Evolutionary conservation across 2,888 invertebrate genomes (phyloP).

Genomic region (Phyllotreta cruciferae): DNA sequence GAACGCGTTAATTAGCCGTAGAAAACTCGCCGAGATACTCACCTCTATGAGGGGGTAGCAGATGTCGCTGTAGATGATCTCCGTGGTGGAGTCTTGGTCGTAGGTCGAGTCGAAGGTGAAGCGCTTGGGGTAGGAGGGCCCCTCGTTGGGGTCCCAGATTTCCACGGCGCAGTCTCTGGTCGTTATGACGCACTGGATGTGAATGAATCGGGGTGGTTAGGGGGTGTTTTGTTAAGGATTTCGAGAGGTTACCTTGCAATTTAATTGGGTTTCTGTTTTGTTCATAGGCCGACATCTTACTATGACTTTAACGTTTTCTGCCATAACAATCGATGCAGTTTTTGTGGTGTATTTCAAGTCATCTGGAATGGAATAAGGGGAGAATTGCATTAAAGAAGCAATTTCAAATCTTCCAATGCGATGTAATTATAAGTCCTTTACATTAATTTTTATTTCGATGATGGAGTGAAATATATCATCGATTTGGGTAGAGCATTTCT

Average conservation of each 20-base stretch:
- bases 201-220: too few species aligned
- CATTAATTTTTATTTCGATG: too few species aligned
- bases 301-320: constrained; percentile 80
- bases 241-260: constrained; percentile 66
- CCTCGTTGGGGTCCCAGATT: constrained; percentile 70
- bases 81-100: constrained; percentile 78
- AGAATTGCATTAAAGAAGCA: not conserved
- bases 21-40: constrained; percentile 37
- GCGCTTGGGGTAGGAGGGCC: constrained; percentile 67
- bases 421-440: too few species aligned
- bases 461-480: too few species aligned
- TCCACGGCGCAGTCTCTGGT: constrained; percentile 70
- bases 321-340: constrained; percentile 49
- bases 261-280: constrained; percentile 72
- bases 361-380: constrained; percentile 36
- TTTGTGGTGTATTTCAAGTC: constrained; percentile 32
- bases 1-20: not conserved
- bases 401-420: too few species aligned
- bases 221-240: constrained; percentile 4
- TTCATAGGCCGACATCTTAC: constrained; percentile 89
- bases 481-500: not conserved
- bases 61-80: constrained; percentile 86
- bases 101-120: constrained; percentile 90
- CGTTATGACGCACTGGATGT: constrained; percentile 68
- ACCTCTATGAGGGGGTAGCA: constrained; percentile 83